phyloP scores from a whole-genome alignment of 2,797 vertebrate genomes.

The Perodicticus potto region DNA sequence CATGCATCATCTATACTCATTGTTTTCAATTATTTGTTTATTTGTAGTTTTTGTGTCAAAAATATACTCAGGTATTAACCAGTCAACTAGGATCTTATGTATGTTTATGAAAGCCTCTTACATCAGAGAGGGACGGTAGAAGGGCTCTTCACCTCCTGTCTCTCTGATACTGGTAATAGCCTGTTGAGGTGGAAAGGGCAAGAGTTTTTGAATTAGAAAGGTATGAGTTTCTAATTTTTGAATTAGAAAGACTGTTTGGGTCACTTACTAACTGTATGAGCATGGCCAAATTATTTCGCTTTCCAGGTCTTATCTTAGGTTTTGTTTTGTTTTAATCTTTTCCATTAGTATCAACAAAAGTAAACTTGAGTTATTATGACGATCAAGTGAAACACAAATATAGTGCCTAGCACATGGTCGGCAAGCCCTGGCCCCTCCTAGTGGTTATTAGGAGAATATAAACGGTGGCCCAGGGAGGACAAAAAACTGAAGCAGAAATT shows the following conservation, averaged over 20 bases:
- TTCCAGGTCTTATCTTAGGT: neutral
- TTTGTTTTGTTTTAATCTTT: neutral
- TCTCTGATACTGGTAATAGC: neutral
- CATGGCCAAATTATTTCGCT: neutral
- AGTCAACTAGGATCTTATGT: neutral
- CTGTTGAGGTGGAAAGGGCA: neutral
- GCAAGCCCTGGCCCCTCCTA: rapidly evolving
- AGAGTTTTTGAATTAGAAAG: neutral
- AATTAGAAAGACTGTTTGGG: neutral
- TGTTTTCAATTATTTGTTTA: neutral
- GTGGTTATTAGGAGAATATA: neutral
- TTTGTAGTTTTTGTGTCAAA: neutral
- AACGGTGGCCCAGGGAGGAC: neutral
- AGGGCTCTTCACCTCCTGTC: neutral
- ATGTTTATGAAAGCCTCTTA: neutral
- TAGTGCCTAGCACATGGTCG: neutral
- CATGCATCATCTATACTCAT: neutral
- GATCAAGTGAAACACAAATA: neutral
- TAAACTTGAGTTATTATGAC: neutral
- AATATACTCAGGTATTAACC: neutral
- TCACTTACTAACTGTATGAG: neutral
- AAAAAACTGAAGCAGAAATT: neutral
- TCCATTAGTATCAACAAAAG: neutral
- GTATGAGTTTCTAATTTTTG: neutral
- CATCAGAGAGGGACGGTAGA: neutral